Base-by-base conservation (phyloP, 1,140 invertebrate genomes). In the Aphidius ervi region DNA sequence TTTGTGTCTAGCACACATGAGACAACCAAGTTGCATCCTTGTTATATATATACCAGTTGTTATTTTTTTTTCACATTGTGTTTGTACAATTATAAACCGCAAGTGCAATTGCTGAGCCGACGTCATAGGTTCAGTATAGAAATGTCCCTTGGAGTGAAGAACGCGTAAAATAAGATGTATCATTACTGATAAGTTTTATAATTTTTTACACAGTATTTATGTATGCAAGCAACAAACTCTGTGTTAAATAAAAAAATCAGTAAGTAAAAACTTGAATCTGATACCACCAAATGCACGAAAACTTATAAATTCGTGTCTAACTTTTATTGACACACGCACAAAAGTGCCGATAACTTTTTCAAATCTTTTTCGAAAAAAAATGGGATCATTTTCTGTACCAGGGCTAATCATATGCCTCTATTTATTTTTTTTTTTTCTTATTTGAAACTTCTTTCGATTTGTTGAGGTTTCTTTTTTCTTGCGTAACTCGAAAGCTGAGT, bases 141-240 rank as follows among this genome's bases (percentile, higher is more conserved):
- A 79, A 77, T 77, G 77, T 79, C 77, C 68, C 68, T 62, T 62
- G 65, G 63, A 61, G 65, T 70, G 74, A 78, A 74, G 74, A 70
- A 66, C 70, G 72, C 71, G 76, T 77, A 77, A 79, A 79, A 78
- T 78, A 79, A 79, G 77, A 79, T 79, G 76, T 78, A 77, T 71
- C 75, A 69, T 74, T 72, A 71, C 74, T 79, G 77, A 79, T 79
- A 79, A 79, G 74, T n/a, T 5, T 37, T 8, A 5, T 10, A 43
- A 31, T 31, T 31, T 10, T 7, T 10, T n/a, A n/a, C 40, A 40
- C 52, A 40, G 52, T 42, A 10, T 54, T 9, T 54, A 20, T 49
- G 47, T 23, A 5, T 49, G 23, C 5, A 4, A 48, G 6, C 53
- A 56, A 64, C 31, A 68, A 66, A 68, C 64, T 64, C 1, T 31